Evolutionary conservation across 2,797 vertebrate species (phyloP).

Genomic region (Synanceia verrucosa): DNA sequence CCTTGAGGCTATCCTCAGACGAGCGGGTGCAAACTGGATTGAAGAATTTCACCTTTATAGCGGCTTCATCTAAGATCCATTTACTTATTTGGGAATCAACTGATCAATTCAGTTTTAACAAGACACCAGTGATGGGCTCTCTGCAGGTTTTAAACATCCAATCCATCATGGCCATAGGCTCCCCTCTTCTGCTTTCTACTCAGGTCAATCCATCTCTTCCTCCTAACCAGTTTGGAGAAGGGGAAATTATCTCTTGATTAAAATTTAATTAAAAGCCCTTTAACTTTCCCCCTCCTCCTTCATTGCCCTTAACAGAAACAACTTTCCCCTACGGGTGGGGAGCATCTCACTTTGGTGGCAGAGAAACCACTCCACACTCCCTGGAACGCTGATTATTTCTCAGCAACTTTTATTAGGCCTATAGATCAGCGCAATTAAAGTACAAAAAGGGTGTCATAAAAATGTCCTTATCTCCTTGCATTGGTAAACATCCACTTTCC

Average conservation of each 20-base stretch:
- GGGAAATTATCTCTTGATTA: conserved; percentile 82
- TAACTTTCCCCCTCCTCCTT: conserved; percentile 59
- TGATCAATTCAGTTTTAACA: conserved; percentile 83
- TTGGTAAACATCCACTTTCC: conserved; percentile 35
- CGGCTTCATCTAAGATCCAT: conserved; percentile 53
- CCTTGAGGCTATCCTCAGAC: conserved; percentile 16
- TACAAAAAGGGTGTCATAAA: conserved; percentile 45
- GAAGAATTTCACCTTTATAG: conserved; percentile 55
- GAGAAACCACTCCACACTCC: conserved; percentile 41
- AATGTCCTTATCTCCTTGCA: conserved; percentile 3
- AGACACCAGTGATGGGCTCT: conserved; percentile 72
- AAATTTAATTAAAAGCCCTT: conserved; percentile 84
- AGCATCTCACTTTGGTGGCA: conserved; percentile 49
- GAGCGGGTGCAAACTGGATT: background rate
- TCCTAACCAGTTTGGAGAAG: conserved; percentile 70
- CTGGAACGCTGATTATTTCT: conserved; percentile 56
- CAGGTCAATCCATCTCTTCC: conserved; percentile 65
- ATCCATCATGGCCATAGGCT: conserved; percentile 74
- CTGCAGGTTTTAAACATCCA: conserved; percentile 76
- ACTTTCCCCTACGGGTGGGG: conserved; percentile 45
- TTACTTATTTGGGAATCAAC: conserved; percentile 72
- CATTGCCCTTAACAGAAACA: conserved; percentile 64
- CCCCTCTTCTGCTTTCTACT: conserved; percentile 50
- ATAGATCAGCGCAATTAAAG: conserved; percentile 63
- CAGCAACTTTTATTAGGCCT: conserved; percentile 61